Percentiles rank a stretch among this genome's conserved stretches.
Conservation (phyloP, 1,140 invertebrate species). For the Pseudomyrmex sp. region DNA sequence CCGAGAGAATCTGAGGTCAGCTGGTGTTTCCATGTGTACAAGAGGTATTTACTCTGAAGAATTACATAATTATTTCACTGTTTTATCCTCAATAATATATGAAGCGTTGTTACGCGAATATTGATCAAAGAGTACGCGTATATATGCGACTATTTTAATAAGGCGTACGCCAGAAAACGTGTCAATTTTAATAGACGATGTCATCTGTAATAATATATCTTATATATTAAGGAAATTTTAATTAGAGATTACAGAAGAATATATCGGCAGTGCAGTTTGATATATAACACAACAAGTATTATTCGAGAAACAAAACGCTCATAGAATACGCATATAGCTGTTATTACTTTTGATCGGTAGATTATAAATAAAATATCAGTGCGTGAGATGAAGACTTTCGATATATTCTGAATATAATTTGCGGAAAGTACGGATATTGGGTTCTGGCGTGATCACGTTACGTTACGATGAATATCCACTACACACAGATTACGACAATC, state of each 20-base stretch:
- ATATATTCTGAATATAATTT: slow-evolving; percentile 35
- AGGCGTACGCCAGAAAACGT: slow-evolving; percentile 60
- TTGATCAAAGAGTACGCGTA: slow-evolving; percentile 7
- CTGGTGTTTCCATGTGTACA: slow-evolving; percentile 7
- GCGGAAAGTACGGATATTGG: slow-evolving; percentile 14
- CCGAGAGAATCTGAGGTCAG: neutral
- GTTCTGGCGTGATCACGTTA: neutral
- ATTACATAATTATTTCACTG: slow-evolving; percentile 16
- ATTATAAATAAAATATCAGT: slow-evolving; percentile 41
- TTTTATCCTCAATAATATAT: slow-evolving; percentile 43
- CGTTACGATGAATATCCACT: neutral
- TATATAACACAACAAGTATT: slow-evolving; percentile 40
- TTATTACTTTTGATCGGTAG: slow-evolving; percentile 61
- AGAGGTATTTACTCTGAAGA: slow-evolving; percentile 10
- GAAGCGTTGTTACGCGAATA: slow-evolving; percentile 29
- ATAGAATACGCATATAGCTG: slow-evolving; percentile 50
- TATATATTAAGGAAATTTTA: slow-evolving; percentile 17
- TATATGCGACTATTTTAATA: slow-evolving; percentile 65
- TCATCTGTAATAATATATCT: slow-evolving; percentile 54
- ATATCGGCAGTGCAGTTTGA: slow-evolving; percentile 58
- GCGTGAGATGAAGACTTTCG: slow-evolving; percentile 49
- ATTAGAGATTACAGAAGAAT: slow-evolving; percentile 19
- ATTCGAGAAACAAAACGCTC: slow-evolving; percentile 27
- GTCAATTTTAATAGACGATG: slow-evolving; percentile 69
- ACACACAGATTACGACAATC: neutral